phyloP scores from a whole-genome alignment of 1,140 invertebrate species.

The Zaprionus taronus region DNA sequence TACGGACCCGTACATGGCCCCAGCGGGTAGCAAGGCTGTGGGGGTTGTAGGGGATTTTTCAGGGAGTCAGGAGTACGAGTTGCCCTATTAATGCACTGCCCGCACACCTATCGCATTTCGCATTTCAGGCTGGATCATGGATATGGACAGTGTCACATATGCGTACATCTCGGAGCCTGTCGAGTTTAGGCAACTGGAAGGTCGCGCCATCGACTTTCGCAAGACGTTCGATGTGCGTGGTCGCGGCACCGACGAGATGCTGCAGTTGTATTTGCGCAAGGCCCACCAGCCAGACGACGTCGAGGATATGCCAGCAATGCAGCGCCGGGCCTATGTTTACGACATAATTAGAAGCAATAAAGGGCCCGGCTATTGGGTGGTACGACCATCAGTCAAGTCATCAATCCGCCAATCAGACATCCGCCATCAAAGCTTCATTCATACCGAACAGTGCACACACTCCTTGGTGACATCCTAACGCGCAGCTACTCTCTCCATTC shows the following conservation, averaged over 20 bases:
- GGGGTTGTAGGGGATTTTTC: conserved; percentile 4
- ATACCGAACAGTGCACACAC: neutral
- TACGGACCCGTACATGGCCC: conserved; percentile 26
- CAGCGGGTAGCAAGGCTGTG: neutral
- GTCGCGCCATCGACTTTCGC: conserved; percentile 67
- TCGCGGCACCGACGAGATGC: conserved; percentile 71
- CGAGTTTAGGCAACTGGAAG: conserved; percentile 74
- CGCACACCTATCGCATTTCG: conserved; percentile 59
- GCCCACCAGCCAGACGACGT: conserved; percentile 70
- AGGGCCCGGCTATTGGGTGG: conserved; percentile 77
- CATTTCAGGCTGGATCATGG: conserved; percentile 48
- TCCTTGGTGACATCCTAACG: conserved; percentile 17
- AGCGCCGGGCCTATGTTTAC: conserved; percentile 75
- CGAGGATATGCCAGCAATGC: conserved; percentile 61
- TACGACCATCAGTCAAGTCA: conserved; percentile 34
- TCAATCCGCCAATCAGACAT: conserved; percentile 11
- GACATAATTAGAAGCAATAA: conserved; percentile 81
- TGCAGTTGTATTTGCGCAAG: conserved; percentile 72
- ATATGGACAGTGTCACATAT: conserved; percentile 54
- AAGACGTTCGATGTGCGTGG: conserved; percentile 80
- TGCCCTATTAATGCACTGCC: conserved; percentile 54
- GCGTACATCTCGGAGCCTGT: conserved; percentile 76
- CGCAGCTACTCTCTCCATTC: conserved; percentile 15
- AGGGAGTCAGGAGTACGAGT: neutral
- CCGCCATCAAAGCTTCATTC: neutral